Evolutionary conservation across 2,888 invertebrate species (phyloP).

Genomic region (Schrankia costaestrigalis): DNA sequence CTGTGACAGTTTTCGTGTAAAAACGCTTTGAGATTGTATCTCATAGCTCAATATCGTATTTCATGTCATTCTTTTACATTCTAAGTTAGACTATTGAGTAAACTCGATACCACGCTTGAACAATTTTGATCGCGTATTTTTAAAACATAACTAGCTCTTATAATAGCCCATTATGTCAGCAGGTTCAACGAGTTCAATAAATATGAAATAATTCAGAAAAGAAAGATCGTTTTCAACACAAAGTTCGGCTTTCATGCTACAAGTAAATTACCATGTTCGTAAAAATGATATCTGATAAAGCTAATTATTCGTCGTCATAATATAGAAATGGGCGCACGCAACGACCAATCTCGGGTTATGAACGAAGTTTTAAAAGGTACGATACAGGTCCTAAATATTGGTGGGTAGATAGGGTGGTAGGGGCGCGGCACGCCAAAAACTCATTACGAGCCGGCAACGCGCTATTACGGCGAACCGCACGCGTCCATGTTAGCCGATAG

Average conservation of each 20-base stretch:
- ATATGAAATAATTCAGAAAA: constrained; percentile 25
- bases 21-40: constrained; percentile 39
- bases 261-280: constrained; percentile 63
- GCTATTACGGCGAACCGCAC: constrained; percentile 75
- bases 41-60: constrained; percentile 38
- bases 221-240: constrained; percentile 37
- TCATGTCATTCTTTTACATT: constrained; percentile 32
- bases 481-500: constrained; percentile 63
- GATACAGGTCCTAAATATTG: constrained; percentile 64
- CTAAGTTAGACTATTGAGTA: constrained; percentile 15
- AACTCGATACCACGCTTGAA: neutral
- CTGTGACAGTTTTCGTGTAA: constrained; percentile 64
- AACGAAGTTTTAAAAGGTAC: constrained; percentile 63
- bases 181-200: constrained; percentile 11
- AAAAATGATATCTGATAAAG: constrained; percentile 66
- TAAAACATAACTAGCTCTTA: constrained; percentile 3
- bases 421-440: constrained; percentile 75
- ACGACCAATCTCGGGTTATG: constrained; percentile 65
- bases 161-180: constrained; percentile 3
- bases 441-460: constrained; percentile 69
- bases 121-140: constrained; percentile 2
- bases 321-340: constrained; percentile 68
- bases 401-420: constrained; percentile 64
- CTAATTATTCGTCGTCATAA: constrained; percentile 68
- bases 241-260: constrained; percentile 57